Base-by-base conservation (phyloP, 1,140 invertebrate species). In the Limonius californicus region DNA sequence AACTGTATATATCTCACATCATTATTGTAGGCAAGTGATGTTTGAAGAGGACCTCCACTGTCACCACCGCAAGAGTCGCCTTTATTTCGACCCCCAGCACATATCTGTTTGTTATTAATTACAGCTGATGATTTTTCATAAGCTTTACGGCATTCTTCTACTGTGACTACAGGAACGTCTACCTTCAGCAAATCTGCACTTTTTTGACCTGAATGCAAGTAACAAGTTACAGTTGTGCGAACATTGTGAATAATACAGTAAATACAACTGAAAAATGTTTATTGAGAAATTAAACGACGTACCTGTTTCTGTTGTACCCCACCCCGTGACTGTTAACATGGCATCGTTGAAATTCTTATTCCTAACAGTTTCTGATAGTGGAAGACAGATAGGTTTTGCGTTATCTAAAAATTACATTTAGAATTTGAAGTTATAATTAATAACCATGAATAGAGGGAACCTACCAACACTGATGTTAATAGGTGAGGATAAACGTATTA, bases 251-350 rank as follows among this genome's bases (percentile, higher is more conserved):
- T 43, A 54, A 14, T n/a, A 23, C 8, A 43, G 14, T 3, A 39
- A 14, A 23, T n/a, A n/a, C n/a, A n/a, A n/a, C n/a, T n/a, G n/a
- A n/a, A n/a, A n/a, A n/a, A n/a, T n/a, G n/a, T 27, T 27, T 27
- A 27, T 27, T 4, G 23, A 3, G 9, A 27, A 27, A 27, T 4
- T 27, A 9, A 27, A 21, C n/a, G n/a, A 27, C n/a, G 78, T 60
- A 1, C 80, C 79, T 1, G 69, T 70, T 59, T 84, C 83, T 0
- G 82, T 84, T 2, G 78, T 70, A 12, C 85, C 85, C 84, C 85
- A 87, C 0, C 85, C 86, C 0, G 84, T 83, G 0, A 86, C 83
- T 4, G 74, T 72, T 0, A 70, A 74, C 32, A 72, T 70, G 3
- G 64, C 23, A 0, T 68, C 70, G 0, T 69, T 73, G 1, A 79